Evolutionary conservation across 2,797 vertebrate genomes (phyloP).

Genomic region (Diceros bicornis): DNA sequence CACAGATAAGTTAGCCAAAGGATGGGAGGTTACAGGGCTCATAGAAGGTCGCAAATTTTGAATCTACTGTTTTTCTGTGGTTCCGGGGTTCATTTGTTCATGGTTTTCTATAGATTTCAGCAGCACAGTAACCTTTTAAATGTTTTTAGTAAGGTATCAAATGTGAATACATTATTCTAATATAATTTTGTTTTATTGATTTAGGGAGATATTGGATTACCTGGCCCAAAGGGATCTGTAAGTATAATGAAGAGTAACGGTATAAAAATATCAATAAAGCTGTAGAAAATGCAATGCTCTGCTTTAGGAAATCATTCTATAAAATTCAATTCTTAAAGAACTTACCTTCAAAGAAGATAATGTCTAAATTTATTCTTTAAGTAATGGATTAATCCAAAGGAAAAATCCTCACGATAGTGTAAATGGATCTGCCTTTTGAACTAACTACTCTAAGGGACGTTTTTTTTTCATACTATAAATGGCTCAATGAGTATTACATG

Average conservation of each 20-base stretch:
- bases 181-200: constrained; percentile 82
- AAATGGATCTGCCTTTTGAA: constrained; percentile 70
- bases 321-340: constrained; percentile 67
- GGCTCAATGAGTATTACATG: neutral
- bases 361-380: constrained; percentile 67
- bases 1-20: neutral
- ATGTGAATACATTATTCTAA: constrained; percentile 76
- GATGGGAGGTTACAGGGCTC: neutral
- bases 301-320: constrained; percentile 69
- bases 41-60: neutral
- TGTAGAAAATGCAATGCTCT: constrained; percentile 59
- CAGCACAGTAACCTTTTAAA: neutral
- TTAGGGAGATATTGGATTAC: constrained; percentile 95
- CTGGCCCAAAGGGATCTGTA: constrained; percentile 96
- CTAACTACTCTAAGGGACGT: constrained; percentile 29
- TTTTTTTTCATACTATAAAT: constrained; percentile 19
- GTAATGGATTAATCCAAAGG: constrained; percentile 66
- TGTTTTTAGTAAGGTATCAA: neutral
- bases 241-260: constrained; percentile 87
- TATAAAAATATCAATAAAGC: constrained; percentile 77
- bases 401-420: neutral
- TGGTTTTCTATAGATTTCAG: constrained; percentile 34
- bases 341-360: constrained; percentile 64
- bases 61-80: neutral
- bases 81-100: constrained; percentile 36